These are phyloP conservation scores for Drosophila engyochracea DNA, from an alignment of 2,888 invertebrate species.

Conservation along the genomic window DNA sequence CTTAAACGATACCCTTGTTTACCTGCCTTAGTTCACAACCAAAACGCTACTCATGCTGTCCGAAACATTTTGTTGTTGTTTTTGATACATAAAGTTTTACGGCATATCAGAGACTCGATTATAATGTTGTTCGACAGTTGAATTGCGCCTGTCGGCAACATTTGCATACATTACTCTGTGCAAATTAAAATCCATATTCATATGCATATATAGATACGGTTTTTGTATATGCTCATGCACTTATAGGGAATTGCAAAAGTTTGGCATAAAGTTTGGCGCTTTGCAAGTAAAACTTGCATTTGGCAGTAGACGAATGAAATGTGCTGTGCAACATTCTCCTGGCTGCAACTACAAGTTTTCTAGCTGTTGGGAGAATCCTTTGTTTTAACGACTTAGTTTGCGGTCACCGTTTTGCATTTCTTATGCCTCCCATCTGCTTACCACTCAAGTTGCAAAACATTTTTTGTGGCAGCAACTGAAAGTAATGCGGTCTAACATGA, in stretches of 20 bases:
- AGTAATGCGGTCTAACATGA: conserved; percentile 1
- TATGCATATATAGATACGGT: conserved; percentile 16
- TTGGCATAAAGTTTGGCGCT: conserved; percentile 77
- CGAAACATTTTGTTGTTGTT: conserved; percentile 22
- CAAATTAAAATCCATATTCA: conserved; percentile 63
- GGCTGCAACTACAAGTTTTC: conserved; percentile 51
- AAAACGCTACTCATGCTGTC: conserved; percentile 12
- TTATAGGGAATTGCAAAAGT: conserved; percentile 64
- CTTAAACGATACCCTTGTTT: conserved; percentile 66
- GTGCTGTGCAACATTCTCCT: conserved; percentile 48
- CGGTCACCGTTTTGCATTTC: conserved; percentile 36
- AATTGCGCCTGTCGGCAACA: conserved; percentile 53
- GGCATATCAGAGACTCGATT: conserved; percentile 52
- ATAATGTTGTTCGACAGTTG: conserved; percentile 65
- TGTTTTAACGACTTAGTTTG: conserved; percentile 77
- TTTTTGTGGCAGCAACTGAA: conserved; percentile 15
- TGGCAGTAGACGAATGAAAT: conserved; percentile 56
- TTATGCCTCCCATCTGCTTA: conserved; percentile 5
- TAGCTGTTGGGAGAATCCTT: conserved; percentile 64
- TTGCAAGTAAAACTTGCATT: conserved; percentile 73
- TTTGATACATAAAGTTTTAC: conserved; percentile 67
- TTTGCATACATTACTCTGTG: conserved; percentile 63
- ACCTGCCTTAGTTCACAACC: conserved; percentile 40
- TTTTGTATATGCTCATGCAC: conserved; percentile 29
- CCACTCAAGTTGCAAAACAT: conserved; percentile 22